A percentile compares a stretch with the other conserved stretches of the same genome.
phyloP scores from a whole-genome alignment of 2,113 vertebrate species.

The Eretmochelys imbricata region DNA sequence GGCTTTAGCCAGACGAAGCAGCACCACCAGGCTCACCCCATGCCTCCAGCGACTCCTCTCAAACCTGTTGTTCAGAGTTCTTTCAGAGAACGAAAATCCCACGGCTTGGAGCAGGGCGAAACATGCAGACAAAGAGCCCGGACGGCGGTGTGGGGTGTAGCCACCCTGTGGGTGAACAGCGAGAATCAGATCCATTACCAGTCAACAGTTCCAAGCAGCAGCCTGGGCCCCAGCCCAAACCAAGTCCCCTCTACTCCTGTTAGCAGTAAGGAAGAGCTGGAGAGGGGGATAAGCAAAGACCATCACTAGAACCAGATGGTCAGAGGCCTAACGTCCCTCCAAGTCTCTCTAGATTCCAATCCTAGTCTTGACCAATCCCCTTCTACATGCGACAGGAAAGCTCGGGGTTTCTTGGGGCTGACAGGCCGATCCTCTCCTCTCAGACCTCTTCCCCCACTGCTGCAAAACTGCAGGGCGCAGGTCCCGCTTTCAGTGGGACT shows the following conservation, averaged over 20 bases:
- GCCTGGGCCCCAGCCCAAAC: not conserved
- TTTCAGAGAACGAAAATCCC: not conserved
- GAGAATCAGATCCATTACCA: not conserved
- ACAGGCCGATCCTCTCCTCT: not conserved
- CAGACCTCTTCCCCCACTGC: not conserved
- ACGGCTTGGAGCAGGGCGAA: not conserved
- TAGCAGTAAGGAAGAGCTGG: not conserved
- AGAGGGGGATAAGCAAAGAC: not conserved
- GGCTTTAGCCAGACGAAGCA: not conserved
- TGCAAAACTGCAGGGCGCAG: not conserved
- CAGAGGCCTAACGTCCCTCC: not conserved
- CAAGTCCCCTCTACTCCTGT: not conserved
- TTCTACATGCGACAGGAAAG: not conserved
- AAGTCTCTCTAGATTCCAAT: not conserved
- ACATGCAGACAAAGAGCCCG: not conserved
- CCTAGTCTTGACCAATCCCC: not conserved
- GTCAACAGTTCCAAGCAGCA: not conserved
- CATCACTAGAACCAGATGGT: too few species aligned
- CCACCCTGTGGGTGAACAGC: not conserved
- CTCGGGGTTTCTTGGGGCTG: not conserved
- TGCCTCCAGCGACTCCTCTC: not conserved
- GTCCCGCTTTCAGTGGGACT: accelerated
- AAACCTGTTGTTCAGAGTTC: not conserved
- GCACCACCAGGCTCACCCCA: not conserved
- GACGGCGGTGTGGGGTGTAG: too few species aligned